Conservation (phyloP, 2,888 invertebrate species). For the Catonia carolina region DNA sequence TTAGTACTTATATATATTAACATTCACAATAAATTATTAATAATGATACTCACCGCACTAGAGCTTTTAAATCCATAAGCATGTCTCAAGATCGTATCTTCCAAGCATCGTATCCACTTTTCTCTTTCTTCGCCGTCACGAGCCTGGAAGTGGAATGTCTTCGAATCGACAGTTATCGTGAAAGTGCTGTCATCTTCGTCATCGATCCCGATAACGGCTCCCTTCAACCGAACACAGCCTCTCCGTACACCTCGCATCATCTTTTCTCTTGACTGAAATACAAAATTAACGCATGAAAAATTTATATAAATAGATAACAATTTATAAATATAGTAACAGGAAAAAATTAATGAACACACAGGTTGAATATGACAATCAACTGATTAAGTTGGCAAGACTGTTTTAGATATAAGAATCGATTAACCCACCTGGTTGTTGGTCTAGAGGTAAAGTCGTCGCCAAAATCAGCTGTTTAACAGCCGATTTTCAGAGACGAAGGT, state of each 20-base stretch:
- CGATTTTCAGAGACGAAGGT: too few relatives aligned
- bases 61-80: constrained; percentile 47
- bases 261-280: constrained; percentile 88
- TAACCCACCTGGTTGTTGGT: too few relatives aligned
- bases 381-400: too few relatives aligned
- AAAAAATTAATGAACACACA: too few relatives aligned
- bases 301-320: constrained; percentile 7
- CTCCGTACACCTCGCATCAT: constrained; percentile 96
- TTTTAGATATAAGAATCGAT: too few relatives aligned
- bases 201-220: constrained; percentile 97
- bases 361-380: too few relatives aligned
- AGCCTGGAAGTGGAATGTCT: constrained; percentile 99
- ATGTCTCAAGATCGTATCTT: constrained; percentile 88
- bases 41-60: constrained; percentile 41
- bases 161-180: constrained; percentile 97
- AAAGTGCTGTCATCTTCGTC: constrained; percentile 99
- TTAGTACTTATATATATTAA: too few relatives aligned
- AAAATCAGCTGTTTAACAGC: too few relatives aligned
- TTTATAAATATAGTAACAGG: too few relatives aligned
- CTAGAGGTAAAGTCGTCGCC: too few relatives aligned
- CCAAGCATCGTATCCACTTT: constrained; percentile 90
- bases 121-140: constrained; percentile 91
- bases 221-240: constrained; percentile 94
- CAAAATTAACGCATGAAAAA: constrained; percentile 1
- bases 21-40: too few relatives aligned